These are phyloP conservation scores for Amazonetta brasiliensis DNA, from an alignment of 2,797 vertebrate species.

Conservation along the genomic window DNA sequence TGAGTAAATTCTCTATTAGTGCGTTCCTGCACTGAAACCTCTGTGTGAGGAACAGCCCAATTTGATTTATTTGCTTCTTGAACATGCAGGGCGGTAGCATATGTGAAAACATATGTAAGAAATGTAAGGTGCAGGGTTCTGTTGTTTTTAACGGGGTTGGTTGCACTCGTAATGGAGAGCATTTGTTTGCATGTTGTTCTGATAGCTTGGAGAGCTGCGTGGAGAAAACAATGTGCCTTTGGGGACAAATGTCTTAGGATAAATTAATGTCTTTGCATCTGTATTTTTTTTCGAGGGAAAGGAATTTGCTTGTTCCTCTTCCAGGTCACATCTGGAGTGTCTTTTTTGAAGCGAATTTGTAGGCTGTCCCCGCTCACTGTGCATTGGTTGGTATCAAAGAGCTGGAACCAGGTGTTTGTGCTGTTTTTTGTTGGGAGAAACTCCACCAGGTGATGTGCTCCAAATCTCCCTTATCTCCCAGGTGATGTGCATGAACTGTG, in stretches of 20 bases:
- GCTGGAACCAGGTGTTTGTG: background rate
- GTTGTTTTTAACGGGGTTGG: background rate
- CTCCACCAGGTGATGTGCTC: background rate
- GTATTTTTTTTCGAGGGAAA: background rate
- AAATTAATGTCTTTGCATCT: background rate
- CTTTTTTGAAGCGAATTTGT: background rate
- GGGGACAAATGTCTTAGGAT: background rate
- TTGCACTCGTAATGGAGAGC: background rate
- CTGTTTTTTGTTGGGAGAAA: background rate
- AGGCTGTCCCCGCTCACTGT: background rate
- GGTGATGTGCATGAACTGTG: accelerated
- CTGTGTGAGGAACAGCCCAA: background rate
- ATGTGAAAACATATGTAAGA: background rate
- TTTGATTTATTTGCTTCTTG: conserved; percentile 21
- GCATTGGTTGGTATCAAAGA: background rate
- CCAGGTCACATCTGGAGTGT: background rate
- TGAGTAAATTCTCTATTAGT: background rate
- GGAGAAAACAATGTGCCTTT: background rate
- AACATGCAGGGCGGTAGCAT: background rate
- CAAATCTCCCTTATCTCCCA: background rate
- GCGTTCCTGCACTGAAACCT: background rate
- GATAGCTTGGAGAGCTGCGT: background rate
- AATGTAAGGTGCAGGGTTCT: background rate
- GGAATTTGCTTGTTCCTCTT: background rate
- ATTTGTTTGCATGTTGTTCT: background rate